These are phyloP conservation scores for Nineta flava DNA, from an alignment of 2,888 invertebrate genomes.

Conservation along the genomic window DNA sequence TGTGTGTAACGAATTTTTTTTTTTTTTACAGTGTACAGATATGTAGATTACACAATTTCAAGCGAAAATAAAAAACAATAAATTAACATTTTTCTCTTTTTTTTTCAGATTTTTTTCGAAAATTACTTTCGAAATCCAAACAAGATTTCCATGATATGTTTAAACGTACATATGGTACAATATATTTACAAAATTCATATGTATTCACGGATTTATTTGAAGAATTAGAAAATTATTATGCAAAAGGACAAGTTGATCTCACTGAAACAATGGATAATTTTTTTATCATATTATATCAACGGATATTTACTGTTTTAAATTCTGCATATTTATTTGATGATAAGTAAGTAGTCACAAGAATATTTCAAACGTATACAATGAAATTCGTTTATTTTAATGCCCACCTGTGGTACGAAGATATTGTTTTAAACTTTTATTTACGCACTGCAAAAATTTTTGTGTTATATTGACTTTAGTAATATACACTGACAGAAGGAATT, in stretches of 20 bases:
- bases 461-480: no score
- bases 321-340: constrained; percentile 82
- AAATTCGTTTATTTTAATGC: no score
- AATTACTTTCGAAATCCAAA: constrained; percentile 66
- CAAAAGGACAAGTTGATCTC: constrained; percentile 67
- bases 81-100: constrained; percentile 3
- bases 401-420: no score
- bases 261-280: constrained; percentile 81
- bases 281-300: constrained; percentile 83
- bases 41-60: no score
- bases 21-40: no score
- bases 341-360: constrained; percentile 38
- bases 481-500: no score
- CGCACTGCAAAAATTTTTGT: not conserved
- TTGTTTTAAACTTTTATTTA: not conserved
- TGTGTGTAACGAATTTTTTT: no score
- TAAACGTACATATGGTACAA: constrained; percentile 83
- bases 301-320: constrained; percentile 91
- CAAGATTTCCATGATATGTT: constrained; percentile 91
- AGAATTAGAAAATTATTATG: constrained; percentile 80
- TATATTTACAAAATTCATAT: constrained; percentile 86
- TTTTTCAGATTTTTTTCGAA: constrained; percentile 70
- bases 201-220: constrained; percentile 85
- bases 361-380: no score
- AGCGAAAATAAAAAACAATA: no score